phyloP scores from a whole-genome alignment of 2,113 vertebrate genomes.

The Casuarius casuarius region DNA sequence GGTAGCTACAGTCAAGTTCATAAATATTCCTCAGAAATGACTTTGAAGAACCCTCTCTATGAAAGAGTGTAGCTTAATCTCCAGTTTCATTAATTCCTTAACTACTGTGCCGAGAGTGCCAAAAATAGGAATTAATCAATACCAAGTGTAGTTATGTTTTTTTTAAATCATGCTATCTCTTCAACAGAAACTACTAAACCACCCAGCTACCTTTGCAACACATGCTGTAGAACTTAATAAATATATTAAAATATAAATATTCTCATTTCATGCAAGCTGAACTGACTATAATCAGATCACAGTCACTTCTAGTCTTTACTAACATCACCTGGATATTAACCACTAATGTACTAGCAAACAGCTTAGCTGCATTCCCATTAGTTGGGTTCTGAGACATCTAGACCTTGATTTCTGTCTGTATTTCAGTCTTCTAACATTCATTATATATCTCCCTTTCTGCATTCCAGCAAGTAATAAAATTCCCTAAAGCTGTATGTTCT shows the following conservation, averaged over 20 bases:
- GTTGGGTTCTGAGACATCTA: not conserved
- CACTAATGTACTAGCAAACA: not conserved
- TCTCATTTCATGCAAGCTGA: not conserved
- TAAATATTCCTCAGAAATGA: conserved; percentile 62
- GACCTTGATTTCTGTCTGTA: not conserved
- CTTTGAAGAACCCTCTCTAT: conserved; percentile 57
- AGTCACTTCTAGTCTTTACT: not conserved
- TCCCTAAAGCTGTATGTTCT: not conserved
- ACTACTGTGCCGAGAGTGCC: conserved; percentile 17
- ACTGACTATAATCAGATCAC: not conserved
- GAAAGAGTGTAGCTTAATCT: conserved; percentile 54
- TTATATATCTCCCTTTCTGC: not conserved
- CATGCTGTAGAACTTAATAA: not conserved
- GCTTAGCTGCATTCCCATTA: not conserved
- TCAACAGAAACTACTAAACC: conserved; percentile 10
- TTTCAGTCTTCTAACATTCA: not conserved
- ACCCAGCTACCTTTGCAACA: not conserved
- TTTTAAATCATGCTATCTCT: not conserved
- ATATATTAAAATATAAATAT: not conserved
- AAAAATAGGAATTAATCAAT: conserved; percentile 55
- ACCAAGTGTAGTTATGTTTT: not conserved
- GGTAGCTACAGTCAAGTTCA: conserved; percentile 49
- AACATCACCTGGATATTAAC: not conserved
- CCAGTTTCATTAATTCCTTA: conserved; percentile 68
- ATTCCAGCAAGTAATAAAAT: not conserved